Percentiles rank a stretch among this genome's conserved stretches.
Conservation (phyloP, 2,888 invertebrate species). For the Ormyrus thymus region DNA sequence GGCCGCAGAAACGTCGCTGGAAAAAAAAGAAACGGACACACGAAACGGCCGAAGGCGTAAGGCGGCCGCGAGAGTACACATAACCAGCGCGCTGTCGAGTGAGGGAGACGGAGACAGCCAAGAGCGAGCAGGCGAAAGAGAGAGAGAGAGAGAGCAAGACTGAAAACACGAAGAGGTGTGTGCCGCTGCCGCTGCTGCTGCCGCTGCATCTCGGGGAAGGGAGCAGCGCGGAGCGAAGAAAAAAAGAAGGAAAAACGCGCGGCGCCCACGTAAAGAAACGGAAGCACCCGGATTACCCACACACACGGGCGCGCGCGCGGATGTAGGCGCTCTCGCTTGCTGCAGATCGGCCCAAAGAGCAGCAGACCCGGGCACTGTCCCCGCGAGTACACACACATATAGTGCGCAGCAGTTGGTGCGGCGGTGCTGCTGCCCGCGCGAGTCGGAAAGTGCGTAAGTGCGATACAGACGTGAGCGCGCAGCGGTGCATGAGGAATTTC, state of each 20-base stretch:
- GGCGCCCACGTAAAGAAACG: conserved; percentile 57
- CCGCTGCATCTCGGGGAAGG: neutral
- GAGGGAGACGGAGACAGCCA: neutral
- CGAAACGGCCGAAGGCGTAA: conserved; percentile 50
- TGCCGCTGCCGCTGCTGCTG: conserved; percentile 2
- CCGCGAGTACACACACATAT: too few species aligned
- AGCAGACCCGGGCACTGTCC: too few species aligned
- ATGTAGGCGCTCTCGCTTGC: too few species aligned
- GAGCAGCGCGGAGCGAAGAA: conserved; percentile 3
- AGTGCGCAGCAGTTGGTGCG: too few species aligned
- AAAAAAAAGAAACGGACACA: conserved; percentile 57
- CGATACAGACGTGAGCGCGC: neutral
- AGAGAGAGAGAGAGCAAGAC: conserved; percentile 41
- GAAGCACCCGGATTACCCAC: conserved; percentile 57
- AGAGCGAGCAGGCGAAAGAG: conserved; percentile 31
- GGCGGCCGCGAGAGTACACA: conserved; percentile 32
- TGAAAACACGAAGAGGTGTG: conserved; percentile 41
- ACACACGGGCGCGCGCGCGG: conserved; percentile 13
- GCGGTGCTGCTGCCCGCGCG: neutral
- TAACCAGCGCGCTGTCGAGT: conserved; percentile 19
- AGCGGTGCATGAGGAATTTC: conserved; percentile 24
- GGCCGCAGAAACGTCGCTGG: conserved; percentile 11
- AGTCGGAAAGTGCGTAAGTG: neutral
- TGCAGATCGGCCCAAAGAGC: too few species aligned
- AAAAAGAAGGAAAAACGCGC: conserved; percentile 52